Conservation (phyloP, 2,888 invertebrate species). For the Mythimna vitellina region DNA sequence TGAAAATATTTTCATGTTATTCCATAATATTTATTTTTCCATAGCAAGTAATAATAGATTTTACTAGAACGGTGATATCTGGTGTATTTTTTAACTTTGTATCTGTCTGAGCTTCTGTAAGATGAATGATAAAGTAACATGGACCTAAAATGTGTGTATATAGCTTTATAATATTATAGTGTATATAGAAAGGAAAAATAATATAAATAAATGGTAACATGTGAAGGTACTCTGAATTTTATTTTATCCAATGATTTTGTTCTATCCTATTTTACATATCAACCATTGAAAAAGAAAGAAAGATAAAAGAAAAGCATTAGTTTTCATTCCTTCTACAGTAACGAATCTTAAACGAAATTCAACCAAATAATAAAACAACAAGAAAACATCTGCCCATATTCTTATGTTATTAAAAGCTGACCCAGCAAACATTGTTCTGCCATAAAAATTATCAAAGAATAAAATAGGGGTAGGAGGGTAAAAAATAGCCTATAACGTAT, state of each 20-base stretch:
- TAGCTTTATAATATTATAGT: constrained; percentile 82
- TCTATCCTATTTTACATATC: no score
- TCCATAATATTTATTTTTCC: constrained; percentile 63
- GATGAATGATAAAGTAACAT: constrained; percentile 74
- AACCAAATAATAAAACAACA: no score
- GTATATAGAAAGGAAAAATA: constrained; percentile 82
- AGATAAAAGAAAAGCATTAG: no score
- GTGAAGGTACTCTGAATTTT: constrained; percentile 60
- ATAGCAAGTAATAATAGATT: constrained; percentile 57
- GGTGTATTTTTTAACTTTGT: constrained; percentile 63
- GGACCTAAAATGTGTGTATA: constrained; percentile 88
- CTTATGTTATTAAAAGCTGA: no score
- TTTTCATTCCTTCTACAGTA: no score
- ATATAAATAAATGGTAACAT: constrained; percentile 78
- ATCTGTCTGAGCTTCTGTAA: constrained; percentile 64
- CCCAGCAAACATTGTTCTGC: no score
- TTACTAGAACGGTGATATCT: constrained; percentile 57
- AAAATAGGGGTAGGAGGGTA: no score
- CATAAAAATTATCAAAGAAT: no score
- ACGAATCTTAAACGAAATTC: no score
- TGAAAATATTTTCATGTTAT: constrained; percentile 48
- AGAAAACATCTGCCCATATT: no score
- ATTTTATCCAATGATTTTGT: neutral
- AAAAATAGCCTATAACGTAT: no score
- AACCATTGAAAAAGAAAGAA: no score